Evolutionary conservation across 1,140 invertebrate species (phyloP).

Genomic region (Solenopsis fugax): DNA sequence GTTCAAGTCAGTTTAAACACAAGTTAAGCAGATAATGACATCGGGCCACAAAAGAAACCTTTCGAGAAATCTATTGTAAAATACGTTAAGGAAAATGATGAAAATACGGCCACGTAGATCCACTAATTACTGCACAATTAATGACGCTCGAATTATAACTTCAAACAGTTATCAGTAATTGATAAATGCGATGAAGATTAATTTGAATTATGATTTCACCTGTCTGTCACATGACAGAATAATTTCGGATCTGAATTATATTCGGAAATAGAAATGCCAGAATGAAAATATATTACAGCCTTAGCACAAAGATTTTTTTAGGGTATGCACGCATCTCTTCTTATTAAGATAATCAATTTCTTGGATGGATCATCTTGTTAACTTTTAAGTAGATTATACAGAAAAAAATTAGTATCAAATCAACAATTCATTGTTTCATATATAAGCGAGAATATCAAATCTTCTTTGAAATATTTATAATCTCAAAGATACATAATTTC

Average conservation of each 20-base stretch:
- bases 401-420: too few species aligned
- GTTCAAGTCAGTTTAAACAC: too few species aligned
- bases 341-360: neutral
- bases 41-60: neutral
- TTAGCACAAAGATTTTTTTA: neutral
- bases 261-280: neutral
- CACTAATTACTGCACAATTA: slow-evolving; percentile 17
- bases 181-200: slow-evolving; percentile 45
- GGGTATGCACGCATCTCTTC: neutral
- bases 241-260: slow-evolving; percentile 14
- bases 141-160: slow-evolving; percentile 9
- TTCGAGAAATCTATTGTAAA: neutral
- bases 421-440: too few species aligned
- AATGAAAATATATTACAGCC: slow-evolving; percentile 10
- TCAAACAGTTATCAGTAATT: slow-evolving; percentile 19
- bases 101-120: neutral
- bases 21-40: too few species aligned
- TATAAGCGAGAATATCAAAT: too few species aligned
- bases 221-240: slow-evolving; percentile 29
- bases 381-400: too few species aligned
- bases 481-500: too few species aligned
- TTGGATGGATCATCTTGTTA: neutral
- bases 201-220: slow-evolving; percentile 36
- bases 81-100: neutral
- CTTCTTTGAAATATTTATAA: too few species aligned